Evolutionary conservation across 1,140 invertebrate species (phyloP).

Genomic region (Sycobia sp.): DNA sequence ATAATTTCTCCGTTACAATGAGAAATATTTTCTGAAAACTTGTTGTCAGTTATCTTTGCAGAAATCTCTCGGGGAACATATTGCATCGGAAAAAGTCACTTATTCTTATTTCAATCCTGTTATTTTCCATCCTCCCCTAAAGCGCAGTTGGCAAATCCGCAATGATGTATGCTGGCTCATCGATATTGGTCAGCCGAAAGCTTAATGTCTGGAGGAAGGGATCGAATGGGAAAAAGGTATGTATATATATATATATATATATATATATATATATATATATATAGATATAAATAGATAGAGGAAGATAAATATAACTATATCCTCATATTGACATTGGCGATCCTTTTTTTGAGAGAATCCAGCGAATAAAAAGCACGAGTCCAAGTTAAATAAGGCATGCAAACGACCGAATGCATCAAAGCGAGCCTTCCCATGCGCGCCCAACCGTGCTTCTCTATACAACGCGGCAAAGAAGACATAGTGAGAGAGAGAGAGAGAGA

Average conservation of each 20-base stretch:
- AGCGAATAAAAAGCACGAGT: constrained; percentile 16
- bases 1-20: no score
- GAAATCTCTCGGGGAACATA: no score
- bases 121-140: no score
- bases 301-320: constrained; percentile 36
- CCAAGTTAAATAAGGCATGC: constrained; percentile 19
- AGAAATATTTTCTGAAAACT: no score
- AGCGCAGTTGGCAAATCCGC: not conserved
- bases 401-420: constrained; percentile 40
- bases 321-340: constrained; percentile 29
- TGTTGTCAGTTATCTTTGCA: no score
- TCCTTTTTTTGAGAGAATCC: not conserved
- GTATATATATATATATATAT: no score
- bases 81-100: no score
- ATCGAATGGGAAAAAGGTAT: no score
- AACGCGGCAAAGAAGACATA: no score
- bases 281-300: constrained; percentile 11
- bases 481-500: no score
- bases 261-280: no score
- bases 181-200: constrained; percentile 6
- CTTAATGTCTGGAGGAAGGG: not conserved
- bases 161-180: constrained; percentile 16
- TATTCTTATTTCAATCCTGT: no score
- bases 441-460: not conserved
- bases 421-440: constrained; percentile 29